Conservation (phyloP, 2,888 invertebrate species). For the Macaria notata region DNA sequence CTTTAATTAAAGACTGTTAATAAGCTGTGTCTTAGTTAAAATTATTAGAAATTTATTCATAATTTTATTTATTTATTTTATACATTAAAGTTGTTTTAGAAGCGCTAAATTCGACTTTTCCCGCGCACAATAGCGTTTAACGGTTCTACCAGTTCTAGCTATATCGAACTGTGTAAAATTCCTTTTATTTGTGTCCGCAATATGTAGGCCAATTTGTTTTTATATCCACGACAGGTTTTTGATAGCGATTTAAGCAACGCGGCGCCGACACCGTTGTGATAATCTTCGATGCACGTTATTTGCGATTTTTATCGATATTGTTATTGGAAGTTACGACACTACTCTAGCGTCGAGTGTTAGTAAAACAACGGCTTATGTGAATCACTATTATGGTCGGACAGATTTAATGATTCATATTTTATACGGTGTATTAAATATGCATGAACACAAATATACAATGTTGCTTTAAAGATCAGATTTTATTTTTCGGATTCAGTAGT, state of each 20-base stretch:
- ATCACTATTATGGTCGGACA: conserved; percentile 5
- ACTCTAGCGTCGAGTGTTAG: conserved; percentile 25
- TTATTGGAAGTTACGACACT: conserved; percentile 45
- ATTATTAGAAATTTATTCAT: conserved; percentile 12
- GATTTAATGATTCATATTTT: conserved; percentile 4
- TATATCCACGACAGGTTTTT: conserved; percentile 65
- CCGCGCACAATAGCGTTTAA: conserved; percentile 58
- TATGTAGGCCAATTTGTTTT: conserved; percentile 72
- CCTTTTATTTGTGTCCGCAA: conserved; percentile 63
- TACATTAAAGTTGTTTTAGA: conserved; percentile 17
- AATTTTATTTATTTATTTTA: background rate
- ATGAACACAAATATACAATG: conserved; percentile 1
- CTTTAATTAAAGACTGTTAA: conserved; percentile 24
- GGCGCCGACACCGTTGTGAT: conserved; percentile 54
- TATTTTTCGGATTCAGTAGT: conserved; percentile 1
- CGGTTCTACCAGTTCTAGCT: conserved; percentile 60
- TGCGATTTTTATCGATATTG: conserved; percentile 55
- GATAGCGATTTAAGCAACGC: conserved; percentile 43
- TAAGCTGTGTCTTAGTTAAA: conserved; percentile 18
- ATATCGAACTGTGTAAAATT: conserved; percentile 62
- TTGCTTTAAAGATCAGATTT: conserved; percentile 1
- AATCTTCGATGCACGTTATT: conserved; percentile 47
- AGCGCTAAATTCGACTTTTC: conserved; percentile 43
- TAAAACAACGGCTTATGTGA: conserved; percentile 8
- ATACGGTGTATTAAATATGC: background rate